These are phyloP conservation scores for Emydoidea blandingii DNA, from an alignment of 2,797 vertebrate genomes.

Conservation along the genomic window DNA sequence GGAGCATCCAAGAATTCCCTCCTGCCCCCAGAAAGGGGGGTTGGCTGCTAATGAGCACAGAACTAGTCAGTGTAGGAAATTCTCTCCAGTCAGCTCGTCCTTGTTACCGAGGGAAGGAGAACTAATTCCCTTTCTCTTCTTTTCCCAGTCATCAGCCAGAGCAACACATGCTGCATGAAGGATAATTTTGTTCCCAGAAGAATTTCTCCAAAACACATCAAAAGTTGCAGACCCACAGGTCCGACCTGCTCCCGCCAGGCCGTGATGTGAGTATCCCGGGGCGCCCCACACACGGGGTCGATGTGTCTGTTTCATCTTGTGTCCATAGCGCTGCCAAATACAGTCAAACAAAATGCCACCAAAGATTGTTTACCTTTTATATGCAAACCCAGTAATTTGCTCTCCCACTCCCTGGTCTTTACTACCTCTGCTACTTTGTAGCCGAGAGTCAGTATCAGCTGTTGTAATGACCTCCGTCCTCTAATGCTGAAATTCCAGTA, in stretches of 20 bases:
- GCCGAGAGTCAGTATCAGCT: background rate
- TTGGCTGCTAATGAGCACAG: background rate
- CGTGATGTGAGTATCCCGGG: background rate
- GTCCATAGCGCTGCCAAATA: background rate
- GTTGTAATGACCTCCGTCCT: rapidly evolving
- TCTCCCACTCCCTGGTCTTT: background rate
- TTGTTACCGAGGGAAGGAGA: background rate
- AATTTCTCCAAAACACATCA: background rate
- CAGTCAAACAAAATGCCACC: background rate
- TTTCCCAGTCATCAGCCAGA: background rate
- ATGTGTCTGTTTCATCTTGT: background rate
- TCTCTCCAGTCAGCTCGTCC: background rate
- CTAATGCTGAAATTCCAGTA: background rate
- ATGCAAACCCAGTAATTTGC: too few species aligned
- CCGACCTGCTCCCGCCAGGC: background rate
- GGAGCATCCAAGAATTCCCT: background rate
- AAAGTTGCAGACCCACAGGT: background rate
- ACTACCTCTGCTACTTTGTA: background rate
- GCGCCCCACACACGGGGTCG: background rate
- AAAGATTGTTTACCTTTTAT: background rate
- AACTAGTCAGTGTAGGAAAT: background rate
- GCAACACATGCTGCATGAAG: background rate
- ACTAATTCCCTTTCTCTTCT: background rate
- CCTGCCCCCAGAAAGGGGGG: background rate
- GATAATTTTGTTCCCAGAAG: background rate